Evolutionary conservation across 1,140 invertebrate genomes (phyloP), one percentile per base, ranked within the genome.

Genomic region (Ceratosolen solmsi): DNA sequence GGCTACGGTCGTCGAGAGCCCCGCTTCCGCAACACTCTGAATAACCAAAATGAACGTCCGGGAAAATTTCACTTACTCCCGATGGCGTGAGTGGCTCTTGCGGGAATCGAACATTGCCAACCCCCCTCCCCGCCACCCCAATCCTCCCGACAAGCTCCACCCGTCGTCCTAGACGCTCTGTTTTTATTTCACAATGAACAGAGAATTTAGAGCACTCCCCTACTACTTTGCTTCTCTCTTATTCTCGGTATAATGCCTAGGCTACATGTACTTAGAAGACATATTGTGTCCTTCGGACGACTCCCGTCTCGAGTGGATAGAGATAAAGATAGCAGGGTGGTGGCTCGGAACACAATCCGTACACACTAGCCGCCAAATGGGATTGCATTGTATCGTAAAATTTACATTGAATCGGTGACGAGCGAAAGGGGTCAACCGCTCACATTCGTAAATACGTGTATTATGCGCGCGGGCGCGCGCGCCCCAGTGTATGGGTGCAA

Each of bases 381-480:
- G 25, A 58, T 79, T 58, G 36, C 38, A 60, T 79, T 79, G 68
- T 79, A 79, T 72, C 22, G 68, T 38, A 58, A 72, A 70, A 65
- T 79, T 79, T 70, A 70, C 63, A 79, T 70, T 79, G 60, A 56
- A 79, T 71, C 49, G 27, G 63, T n/a, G 63, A 68, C 63, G 33
- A 38, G n/a, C 63, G 22, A 68, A 36, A 72, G 70, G 41, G 70
- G 41, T 20, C 41, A 51, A 27, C 22, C 38, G 68, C 68, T 71
- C 38, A 4, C n/a, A 5, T n/a, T n/a, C n/a, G n/a, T n/a, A n/a
- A n/a, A n/a, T n/a, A n/a, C n/a, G n/a, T n/a, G n/a, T n/a, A 4
- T 1, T 15, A 4, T 36, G 7, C 8, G 60, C 3, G 17, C 60
- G 60, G 3, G 17, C 60, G 30, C 30, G 56, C 13, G 22, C 25